These are phyloP conservation scores for Petrocephalus sullivani DNA, from an alignment of 2,797 vertebrate species.

Conservation along the genomic window DNA sequence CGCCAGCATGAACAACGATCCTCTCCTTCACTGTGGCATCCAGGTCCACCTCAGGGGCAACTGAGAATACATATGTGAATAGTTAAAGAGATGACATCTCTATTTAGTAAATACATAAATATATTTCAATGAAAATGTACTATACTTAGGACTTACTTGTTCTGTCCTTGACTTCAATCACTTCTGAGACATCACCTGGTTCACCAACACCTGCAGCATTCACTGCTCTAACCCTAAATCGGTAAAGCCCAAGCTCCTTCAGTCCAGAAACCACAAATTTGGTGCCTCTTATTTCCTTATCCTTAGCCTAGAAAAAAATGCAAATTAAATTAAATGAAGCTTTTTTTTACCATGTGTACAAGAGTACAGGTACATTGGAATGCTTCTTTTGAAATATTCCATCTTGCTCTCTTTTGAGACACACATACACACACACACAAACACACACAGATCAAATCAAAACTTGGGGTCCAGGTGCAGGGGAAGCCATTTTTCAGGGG, in stretches of 20 bases:
- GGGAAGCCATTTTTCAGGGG: no score
- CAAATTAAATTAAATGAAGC: neutral
- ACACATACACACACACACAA: no score
- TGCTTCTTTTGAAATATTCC: neutral
- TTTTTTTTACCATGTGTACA: neutral
- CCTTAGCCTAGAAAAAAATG: conserved; percentile 74
- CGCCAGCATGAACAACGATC: conserved; percentile 94
- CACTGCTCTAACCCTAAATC: conserved; percentile 85
- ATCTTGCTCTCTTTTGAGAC: no score
- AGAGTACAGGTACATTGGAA: neutral
- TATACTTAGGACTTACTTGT: conserved; percentile 65
- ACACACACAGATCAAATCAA: no score
- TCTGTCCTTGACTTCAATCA: conserved; percentile 90
- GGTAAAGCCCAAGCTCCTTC: conserved; percentile 88
- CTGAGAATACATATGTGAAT: conserved; percentile 52
- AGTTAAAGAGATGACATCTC: neutral
- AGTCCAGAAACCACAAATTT: conserved; percentile 85
- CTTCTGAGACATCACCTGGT: conserved; percentile 88
- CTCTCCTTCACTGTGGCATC: conserved; percentile 91
- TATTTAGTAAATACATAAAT: neutral
- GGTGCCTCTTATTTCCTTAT: conserved; percentile 93
- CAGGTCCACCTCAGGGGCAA: conserved; percentile 87
- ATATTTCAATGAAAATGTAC: neutral
- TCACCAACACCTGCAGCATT: conserved; percentile 86
- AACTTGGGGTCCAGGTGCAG: no score